Percentiles rank a stretch among this genome's conserved stretches.
phyloP scores from a whole-genome alignment of 2,113 vertebrate species.

The Pseudonaja textilis region DNA sequence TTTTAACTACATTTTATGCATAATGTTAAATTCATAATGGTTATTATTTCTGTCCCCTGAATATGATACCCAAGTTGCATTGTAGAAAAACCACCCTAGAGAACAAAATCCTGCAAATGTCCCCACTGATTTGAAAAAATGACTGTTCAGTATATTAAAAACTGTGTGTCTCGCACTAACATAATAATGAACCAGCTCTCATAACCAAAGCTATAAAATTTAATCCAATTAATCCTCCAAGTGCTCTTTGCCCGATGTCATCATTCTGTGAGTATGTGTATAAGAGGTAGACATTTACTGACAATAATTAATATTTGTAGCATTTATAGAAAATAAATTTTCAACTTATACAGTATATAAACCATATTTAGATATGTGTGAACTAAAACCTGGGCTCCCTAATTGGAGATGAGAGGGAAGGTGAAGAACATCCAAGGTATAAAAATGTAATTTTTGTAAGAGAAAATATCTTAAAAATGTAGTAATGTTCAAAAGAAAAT shows the following conservation, averaged over 20 bases:
- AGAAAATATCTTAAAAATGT: background rate
- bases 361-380: background rate
- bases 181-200: background rate
- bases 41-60: background rate
- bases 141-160: background rate
- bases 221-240: background rate
- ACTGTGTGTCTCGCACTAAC: background rate
- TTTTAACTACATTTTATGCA: no score
- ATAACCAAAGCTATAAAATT: background rate
- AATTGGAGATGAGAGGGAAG: background rate
- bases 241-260: background rate
- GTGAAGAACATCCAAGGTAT: background rate
- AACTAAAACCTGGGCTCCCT: background rate
- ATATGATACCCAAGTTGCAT: background rate
- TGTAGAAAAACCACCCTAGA: background rate
- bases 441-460: background rate
- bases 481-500: background rate
- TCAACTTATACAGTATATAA: background rate
- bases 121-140: background rate
- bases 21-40: background rate
- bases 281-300: background rate
- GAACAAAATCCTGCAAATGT: background rate
- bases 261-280: background rate
- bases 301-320: background rate
- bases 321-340: background rate